These are phyloP conservation scores for Rissa tridactyla DNA, from an alignment of 2,113 vertebrate species.

Conservation along the genomic window DNA sequence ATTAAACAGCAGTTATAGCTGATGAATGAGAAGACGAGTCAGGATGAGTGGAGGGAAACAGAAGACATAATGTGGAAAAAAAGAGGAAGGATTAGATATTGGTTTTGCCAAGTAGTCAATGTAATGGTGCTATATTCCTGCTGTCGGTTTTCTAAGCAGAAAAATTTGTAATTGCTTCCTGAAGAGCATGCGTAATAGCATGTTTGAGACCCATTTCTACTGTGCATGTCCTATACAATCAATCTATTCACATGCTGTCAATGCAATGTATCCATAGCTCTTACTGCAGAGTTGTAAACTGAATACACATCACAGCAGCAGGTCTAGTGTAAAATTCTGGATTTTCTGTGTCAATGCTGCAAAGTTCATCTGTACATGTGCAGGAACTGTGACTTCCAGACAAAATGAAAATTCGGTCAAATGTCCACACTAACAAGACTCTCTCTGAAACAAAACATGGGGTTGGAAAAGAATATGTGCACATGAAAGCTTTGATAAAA, in stretches of 20 bases:
- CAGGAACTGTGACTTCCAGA: neutral
- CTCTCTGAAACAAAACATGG: neutral
- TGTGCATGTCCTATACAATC: neutral
- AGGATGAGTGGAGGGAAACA: neutral
- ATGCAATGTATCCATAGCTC: neutral
- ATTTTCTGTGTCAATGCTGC: neutral
- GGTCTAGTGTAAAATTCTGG: neutral
- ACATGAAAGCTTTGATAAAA: neutral
- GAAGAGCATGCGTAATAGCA: fast-evolving
- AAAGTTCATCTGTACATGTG: neutral
- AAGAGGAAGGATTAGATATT: neutral
- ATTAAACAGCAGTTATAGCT: neutral
- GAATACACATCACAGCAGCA: neutral
- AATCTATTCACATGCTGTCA: neutral
- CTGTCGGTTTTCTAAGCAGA: neutral
- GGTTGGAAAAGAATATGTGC: neutral
- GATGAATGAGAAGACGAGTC: neutral
- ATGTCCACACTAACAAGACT: neutral
- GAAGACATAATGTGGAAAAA: neutral
- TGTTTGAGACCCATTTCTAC: neutral
- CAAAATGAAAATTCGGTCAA: neutral
- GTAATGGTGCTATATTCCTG: neutral
- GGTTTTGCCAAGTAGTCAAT: neutral
- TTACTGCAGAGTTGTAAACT: neutral
- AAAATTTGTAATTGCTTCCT: neutral